Evolutionary conservation across 2,113 vertebrate species (phyloP).

Genomic region (Willisornis vidua): DNA sequence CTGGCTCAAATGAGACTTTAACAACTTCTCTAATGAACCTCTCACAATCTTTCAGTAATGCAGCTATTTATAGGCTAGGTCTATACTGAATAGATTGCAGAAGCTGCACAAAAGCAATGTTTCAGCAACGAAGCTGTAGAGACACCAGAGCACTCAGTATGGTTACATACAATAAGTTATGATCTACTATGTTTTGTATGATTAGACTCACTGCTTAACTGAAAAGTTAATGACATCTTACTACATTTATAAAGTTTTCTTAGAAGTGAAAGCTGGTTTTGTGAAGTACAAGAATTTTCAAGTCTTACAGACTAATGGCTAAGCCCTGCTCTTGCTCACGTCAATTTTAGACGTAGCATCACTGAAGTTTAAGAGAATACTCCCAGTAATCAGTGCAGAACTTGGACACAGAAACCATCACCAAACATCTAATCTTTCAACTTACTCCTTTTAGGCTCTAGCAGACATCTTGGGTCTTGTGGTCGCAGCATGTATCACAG

Average conservation of each 20-base stretch:
- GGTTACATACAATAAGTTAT: background rate
- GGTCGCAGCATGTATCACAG: background rate
- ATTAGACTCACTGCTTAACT: background rate
- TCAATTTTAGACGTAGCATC: background rate
- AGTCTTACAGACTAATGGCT: background rate
- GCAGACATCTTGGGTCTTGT: background rate
- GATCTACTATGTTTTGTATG: background rate
- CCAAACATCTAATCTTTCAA: background rate
- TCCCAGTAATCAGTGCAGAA: background rate
- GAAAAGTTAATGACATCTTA: background rate
- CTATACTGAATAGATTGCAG: conserved; percentile 15
- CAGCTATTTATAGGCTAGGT: conserved; percentile 29
- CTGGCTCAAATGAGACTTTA: background rate
- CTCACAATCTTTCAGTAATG: background rate
- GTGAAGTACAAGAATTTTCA: background rate
- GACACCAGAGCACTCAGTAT: background rate
- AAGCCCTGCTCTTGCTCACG: background rate
- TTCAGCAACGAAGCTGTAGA: background rate
- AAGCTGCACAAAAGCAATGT: conserved; percentile 31
- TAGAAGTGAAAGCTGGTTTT: background rate
- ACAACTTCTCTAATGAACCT: conserved; percentile 35
- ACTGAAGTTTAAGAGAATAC: background rate
- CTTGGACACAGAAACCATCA: background rate
- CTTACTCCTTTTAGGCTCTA: background rate
- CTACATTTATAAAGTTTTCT: background rate